Percentiles rank a stretch among this genome's conserved stretches.
Conservation (phyloP, 1,140 invertebrate genomes). For the Conus betulinus region DNA sequence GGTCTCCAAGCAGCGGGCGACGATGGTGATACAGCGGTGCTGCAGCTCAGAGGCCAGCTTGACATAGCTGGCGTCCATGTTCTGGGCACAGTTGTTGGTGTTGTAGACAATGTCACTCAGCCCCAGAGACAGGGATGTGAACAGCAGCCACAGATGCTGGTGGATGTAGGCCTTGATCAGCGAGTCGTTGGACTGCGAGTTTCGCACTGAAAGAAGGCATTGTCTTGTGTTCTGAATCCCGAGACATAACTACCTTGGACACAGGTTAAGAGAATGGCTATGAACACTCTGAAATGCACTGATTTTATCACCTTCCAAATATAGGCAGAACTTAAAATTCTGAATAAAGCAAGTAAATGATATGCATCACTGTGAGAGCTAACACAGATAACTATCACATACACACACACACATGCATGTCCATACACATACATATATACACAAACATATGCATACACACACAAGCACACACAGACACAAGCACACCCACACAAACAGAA, state of each 20-base stretch:
- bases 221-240: too few species aligned
- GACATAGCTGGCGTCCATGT: conserved; percentile 60
- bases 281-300: too few species aligned
- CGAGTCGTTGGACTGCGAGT: conserved; percentile 64
- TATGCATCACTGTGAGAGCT: too few species aligned
- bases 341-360: too few species aligned
- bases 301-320: too few species aligned
- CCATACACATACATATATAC: neutral
- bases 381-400: too few species aligned
- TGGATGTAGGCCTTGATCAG: conserved; percentile 73
- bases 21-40: conserved; percentile 65
- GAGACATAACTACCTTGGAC: too few species aligned
- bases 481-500: too few species aligned
- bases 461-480: too few species aligned
- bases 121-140: conserved; percentile 66
- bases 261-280: too few species aligned
- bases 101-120: conserved; percentile 65
- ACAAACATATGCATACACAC: too few species aligned
- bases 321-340: too few species aligned
- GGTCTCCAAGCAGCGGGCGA: conserved; percentile 66
- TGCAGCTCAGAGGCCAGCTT: conserved; percentile 66
- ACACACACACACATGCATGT: neutral
- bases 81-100: conserved; percentile 35
- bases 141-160: conserved; percentile 74
- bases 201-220: conserved; percentile 38